Percentiles rank a stretch among this genome's conserved stretches.
Evolutionary conservation across 35 echinoderm and acorn worm species (phyloP).

Genomic region (Heliocidaris erythrogramma): DNA sequence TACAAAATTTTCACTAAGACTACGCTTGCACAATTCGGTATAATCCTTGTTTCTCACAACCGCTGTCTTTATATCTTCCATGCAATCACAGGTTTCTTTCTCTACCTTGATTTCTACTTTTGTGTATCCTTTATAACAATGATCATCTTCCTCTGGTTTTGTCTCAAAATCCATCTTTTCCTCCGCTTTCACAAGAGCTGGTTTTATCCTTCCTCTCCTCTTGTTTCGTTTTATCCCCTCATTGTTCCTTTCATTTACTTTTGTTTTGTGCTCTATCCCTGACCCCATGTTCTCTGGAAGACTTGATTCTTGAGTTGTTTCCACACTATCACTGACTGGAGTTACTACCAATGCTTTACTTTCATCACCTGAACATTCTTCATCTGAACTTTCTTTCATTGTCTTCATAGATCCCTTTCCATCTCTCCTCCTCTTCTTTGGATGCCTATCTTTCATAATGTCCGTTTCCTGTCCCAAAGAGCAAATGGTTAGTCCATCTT

Average conservation of each 20-base stretch:
- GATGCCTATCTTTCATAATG: background rate
- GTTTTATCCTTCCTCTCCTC: background rate
- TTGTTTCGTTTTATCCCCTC: background rate
- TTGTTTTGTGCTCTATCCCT: background rate
- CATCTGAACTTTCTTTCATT: background rate
- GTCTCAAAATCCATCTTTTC: background rate
- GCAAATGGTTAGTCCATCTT: background rate
- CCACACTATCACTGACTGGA: background rate
- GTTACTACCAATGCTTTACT: background rate
- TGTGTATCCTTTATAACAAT: background rate
- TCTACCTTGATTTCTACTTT: background rate
- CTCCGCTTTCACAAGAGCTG: background rate
- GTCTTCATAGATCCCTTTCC: background rate
- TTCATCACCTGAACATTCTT: background rate
- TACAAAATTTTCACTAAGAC: background rate
- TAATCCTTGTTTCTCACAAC: background rate
- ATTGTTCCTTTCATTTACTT: background rate
- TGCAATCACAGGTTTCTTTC: background rate
- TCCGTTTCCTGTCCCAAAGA: background rate
- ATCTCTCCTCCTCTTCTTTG: background rate
- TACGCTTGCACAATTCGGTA: background rate
- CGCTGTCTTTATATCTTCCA: background rate
- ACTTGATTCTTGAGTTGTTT: background rate
- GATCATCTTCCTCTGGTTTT: background rate
- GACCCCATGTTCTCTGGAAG: background rate